A percentile compares a stretch with the other conserved stretches of the same genome.
These are phyloP conservation scores for Pandemis corylana DNA, from an alignment of 2,888 invertebrate species.

Conservation along the genomic window DNA sequence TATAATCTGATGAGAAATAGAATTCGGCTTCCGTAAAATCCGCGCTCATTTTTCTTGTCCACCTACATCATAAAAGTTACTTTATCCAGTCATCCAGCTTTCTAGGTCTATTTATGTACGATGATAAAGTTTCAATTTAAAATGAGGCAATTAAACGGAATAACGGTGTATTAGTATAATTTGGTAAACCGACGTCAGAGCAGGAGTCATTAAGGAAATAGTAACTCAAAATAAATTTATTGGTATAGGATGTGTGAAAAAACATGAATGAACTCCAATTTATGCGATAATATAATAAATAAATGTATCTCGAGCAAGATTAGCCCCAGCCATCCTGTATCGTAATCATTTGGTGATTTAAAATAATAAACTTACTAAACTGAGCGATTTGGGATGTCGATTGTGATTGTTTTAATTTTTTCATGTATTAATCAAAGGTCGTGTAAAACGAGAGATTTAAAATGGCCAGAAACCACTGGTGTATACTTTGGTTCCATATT, in stretches of 20 bases:
- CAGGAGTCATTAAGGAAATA: constrained; percentile 15
- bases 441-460: too few relatives aligned
- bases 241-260: constrained; percentile 24
- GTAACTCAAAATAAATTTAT: constrained; percentile 26
- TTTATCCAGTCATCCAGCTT: too few relatives aligned
- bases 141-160: neutral
- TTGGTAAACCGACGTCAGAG: neutral
- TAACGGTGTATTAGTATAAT: neutral
- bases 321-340: constrained; percentile 3
- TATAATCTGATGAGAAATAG: too few relatives aligned
- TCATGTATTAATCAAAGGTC: too few relatives aligned
- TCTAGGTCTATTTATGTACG: too few relatives aligned
- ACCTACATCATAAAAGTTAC: too few relatives aligned
- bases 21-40: too few relatives aligned
- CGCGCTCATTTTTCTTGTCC: too few relatives aligned
- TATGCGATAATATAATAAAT: constrained; percentile 18
- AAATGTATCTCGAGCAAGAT: constrained; percentile 11
- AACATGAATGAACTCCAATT: constrained; percentile 28
- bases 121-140: neutral
- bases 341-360: neutral
- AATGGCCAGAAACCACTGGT: too few relatives aligned
- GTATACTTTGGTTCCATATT: too few relatives aligned
- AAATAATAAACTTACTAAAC: neutral
- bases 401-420: too few relatives aligned
- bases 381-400: too few relatives aligned